Evolutionary conservation across 2,888 invertebrate species (phyloP).

Genomic region (Melinaea marsaeus): DNA sequence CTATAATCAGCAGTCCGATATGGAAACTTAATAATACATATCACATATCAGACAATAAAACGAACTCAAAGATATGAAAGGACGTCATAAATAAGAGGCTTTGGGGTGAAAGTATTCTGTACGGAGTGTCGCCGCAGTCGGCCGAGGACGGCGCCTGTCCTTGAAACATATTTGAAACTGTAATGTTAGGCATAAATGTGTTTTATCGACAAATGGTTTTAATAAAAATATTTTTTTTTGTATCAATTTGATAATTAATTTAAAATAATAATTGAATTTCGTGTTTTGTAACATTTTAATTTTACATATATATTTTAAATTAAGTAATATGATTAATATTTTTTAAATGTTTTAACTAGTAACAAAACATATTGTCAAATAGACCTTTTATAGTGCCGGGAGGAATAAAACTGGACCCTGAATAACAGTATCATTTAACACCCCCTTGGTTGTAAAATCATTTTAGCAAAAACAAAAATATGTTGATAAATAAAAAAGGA

Average conservation of each 20-base stretch:
- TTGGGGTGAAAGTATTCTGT: slow-evolving; percentile 63
- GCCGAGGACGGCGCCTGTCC: slow-evolving; percentile 52
- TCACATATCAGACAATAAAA: slow-evolving; percentile 32
- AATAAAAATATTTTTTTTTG: slow-evolving; percentile 11
- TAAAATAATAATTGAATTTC: too few species aligned
- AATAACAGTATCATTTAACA: too few species aligned
- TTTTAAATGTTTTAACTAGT: not conserved
- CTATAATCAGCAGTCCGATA: slow-evolving; percentile 32
- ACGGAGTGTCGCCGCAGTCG: slow-evolving; percentile 71
- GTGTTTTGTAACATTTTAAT: too few species aligned
- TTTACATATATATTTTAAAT: not conserved
- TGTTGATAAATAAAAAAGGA: too few species aligned
- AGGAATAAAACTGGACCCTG: too few species aligned
- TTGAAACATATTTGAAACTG: slow-evolving; percentile 74
- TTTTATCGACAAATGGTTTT: slow-evolving; percentile 46
- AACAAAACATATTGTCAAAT: too few species aligned
- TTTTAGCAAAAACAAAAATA: too few species aligned
- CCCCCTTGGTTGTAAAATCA: too few species aligned
- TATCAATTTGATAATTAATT: too few species aligned
- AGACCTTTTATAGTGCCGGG: too few species aligned
- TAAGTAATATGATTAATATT: not conserved
- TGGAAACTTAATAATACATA: slow-evolving; percentile 44
- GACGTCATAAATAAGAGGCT: too few species aligned
- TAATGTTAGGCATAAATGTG: slow-evolving; percentile 61
- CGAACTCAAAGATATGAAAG: too few species aligned